Base-by-base conservation (phyloP, 2,113 vertebrate species). In the Nansenia antarctica region DNA sequence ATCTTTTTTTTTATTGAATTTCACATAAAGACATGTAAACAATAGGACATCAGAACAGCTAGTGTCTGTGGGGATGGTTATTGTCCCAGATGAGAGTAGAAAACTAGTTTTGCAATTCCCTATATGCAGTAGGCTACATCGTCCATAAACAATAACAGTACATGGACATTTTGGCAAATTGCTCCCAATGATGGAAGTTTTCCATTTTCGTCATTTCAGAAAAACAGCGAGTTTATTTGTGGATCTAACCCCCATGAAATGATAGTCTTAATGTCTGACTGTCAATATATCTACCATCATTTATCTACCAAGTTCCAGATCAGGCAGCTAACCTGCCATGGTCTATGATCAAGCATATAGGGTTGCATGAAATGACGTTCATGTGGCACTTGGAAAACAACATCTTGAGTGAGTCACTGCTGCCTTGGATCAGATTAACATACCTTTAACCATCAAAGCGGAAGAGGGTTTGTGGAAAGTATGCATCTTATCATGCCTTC, bases 401-500 rank as follows among this genome's bases (percentile, higher is more conserved):
- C 45, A 37, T 45, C 27, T 59, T n/a, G 45, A 14, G 4, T 69
- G 73, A 65, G 63, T 60, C 42, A 62, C 12, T 12, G 8, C 37
- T 20, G 29, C 58, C 26, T 1, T 29, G 8, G 47, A 67, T 52
- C 12, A 61, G 1, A 22, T 47, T 47, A 66, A 8, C 26, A 39
- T 69, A 54, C 31, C 0, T 70, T 61, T 55, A 63, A 31, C 58
- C 52, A n/a, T 39, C 68, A 30, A 68, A 69, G 26, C 58, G 3
- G 31, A 42, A 30, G n/a, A 26, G 3, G 27, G 14, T 35, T 66
- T 31, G 62, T 24, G 62, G 27, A 45, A 45, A 47, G 7, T 58
- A 75, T 37, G 35, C 30, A 26, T 27, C 49, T 35, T 20, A 76
- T 75, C 65, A 70, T 37, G 27, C 62, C 32, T 65, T 71, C 31